Evolutionary conservation across 2,888 invertebrate species (phyloP).

Genomic region (Spicauda simplicius): DNA sequence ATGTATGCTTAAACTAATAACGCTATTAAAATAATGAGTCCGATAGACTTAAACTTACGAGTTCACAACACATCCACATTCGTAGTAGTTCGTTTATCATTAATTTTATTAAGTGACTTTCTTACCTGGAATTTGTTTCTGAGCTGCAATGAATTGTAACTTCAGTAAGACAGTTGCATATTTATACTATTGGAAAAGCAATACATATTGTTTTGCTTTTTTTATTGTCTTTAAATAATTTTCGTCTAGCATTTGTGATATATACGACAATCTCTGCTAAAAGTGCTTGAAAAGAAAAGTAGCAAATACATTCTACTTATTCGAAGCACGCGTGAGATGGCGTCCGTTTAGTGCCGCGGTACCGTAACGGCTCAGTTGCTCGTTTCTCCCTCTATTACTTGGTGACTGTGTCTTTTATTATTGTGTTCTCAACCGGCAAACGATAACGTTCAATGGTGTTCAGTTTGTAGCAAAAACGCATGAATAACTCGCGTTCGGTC

Average conservation of each 20-base stretch:
- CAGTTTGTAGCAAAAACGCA: conserved; percentile 12
- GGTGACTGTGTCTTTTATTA: conserved; percentile 21
- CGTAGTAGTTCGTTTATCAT: too few species aligned
- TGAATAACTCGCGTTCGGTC: neutral
- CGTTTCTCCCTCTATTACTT: conserved; percentile 19
- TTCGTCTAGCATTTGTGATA: neutral
- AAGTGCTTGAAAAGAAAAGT: neutral
- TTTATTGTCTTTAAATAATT: too few species aligned
- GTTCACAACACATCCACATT: too few species aligned
- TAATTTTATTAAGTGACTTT: too few species aligned
- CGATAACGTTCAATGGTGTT: conserved; percentile 6
- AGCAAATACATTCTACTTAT: conserved; percentile 19
- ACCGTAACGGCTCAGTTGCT: conserved; percentile 10
- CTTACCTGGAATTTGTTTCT: too few species aligned
- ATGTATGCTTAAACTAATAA: too few species aligned
- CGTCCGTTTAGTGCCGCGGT: conserved; percentile 29
- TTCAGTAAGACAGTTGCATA: too few species aligned
- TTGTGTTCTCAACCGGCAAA: conserved; percentile 15
- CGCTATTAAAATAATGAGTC: too few species aligned
- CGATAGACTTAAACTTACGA: too few species aligned
- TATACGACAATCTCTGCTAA: neutral
- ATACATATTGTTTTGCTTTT: neutral
- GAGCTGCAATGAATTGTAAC: too few species aligned
- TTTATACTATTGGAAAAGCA: too few species aligned
- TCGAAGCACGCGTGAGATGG: conserved; percentile 35